Percentiles rank a stretch among this genome's conserved stretches.
Conservation (phyloP, 35 echinoderm and acorn worm species). For the Ophiothrix spiculata region DNA sequence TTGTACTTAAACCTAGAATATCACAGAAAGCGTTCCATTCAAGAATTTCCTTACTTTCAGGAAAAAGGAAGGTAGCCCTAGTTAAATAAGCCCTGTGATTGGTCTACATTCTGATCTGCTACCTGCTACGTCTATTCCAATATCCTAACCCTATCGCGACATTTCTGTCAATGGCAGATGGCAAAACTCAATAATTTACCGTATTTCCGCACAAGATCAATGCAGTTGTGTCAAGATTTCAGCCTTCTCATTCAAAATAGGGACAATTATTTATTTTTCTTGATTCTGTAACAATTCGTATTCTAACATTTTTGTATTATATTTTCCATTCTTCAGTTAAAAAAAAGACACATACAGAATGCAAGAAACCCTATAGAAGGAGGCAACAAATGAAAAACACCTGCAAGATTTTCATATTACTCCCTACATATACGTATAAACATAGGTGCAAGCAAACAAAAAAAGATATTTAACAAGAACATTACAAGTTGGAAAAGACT, state of each 20-base stretch:
- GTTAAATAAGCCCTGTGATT: background rate
- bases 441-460: too few relatives aligned
- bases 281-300: background rate
- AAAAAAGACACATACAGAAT: too few relatives aligned
- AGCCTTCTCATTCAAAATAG: background rate
- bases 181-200: background rate
- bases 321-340: too few relatives aligned
- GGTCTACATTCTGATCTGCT: background rate
- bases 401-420: too few relatives aligned
- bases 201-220: background rate
- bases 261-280: background rate
- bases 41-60: background rate
- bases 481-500: too few relatives aligned
- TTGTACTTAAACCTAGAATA: too few relatives aligned
- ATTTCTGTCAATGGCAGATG: background rate
- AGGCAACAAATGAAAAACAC: too few relatives aligned
- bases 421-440: too few relatives aligned
- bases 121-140: background rate
- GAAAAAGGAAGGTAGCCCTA: background rate
- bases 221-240: background rate
- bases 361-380: too few relatives aligned
- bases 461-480: too few relatives aligned
- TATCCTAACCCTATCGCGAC: background rate
- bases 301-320: background rate
- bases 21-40: background rate